A percentile compares a stretch with the other conserved stretches of the same genome.
These are phyloP conservation scores for Puntigrus tetrazona DNA, from an alignment of 2,113 vertebrate genomes.

Conservation along the genomic window DNA sequence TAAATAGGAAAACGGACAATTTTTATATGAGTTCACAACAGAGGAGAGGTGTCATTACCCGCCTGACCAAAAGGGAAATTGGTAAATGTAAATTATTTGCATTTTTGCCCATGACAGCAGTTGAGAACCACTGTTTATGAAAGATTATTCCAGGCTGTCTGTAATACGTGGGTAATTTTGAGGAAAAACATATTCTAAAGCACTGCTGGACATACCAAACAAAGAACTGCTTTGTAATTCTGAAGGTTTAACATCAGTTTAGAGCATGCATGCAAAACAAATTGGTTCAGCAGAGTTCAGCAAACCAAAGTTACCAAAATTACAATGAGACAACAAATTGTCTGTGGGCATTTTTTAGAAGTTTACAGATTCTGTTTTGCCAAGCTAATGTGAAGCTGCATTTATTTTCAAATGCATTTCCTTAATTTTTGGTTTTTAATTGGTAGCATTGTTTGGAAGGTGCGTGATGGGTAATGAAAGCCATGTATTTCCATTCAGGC, in stretches of 20 bases:
- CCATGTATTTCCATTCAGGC: slow-evolving; percentile 49
- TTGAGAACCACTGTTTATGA: background rate
- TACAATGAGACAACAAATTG: background rate
- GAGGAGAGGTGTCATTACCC: too few species aligned
- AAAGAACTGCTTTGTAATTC: background rate
- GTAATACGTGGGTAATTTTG: background rate
- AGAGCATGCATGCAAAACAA: background rate
- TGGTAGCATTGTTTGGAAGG: slow-evolving; percentile 38
- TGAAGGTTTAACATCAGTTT: background rate
- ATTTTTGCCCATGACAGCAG: background rate
- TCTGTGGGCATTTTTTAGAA: background rate
- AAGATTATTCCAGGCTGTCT: background rate
- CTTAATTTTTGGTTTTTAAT: too few species aligned
- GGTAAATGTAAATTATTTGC: background rate
- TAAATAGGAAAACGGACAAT: too few species aligned
- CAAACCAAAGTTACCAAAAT: slow-evolving; percentile 8
- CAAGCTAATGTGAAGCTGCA: background rate
- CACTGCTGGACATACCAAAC: background rate
- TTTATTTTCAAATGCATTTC: background rate
- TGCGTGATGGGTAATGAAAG: slow-evolving; percentile 42
- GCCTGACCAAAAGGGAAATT: too few species aligned
- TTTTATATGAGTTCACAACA: too few species aligned
- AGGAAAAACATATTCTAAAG: background rate
- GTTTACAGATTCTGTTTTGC: background rate
- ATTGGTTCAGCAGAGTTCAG: background rate